phyloP scores from a whole-genome alignment of 2,113 vertebrate species.

The Mastomys coucha region DNA sequence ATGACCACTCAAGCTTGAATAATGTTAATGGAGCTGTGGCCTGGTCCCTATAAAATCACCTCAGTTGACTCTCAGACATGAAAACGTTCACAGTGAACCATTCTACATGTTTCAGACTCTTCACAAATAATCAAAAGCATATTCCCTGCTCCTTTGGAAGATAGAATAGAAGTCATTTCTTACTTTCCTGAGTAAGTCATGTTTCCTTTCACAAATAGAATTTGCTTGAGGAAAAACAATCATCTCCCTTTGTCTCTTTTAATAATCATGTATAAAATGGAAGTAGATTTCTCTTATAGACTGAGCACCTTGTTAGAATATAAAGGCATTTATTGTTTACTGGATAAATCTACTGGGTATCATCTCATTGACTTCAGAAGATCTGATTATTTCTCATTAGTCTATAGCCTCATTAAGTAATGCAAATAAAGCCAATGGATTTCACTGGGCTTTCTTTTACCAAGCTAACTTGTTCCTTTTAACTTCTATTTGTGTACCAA shows the following conservation, averaged over 20 bases:
- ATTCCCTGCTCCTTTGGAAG: background rate
- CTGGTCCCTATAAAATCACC: background rate
- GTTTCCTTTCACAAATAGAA: background rate
- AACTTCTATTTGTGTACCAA: background rate
- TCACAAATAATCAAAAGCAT: background rate
- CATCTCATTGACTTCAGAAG: background rate
- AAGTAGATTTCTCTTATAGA: background rate
- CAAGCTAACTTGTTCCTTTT: background rate
- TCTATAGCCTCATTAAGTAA: background rate
- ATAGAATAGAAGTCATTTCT: background rate
- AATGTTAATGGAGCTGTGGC: background rate
- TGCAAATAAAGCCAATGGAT: background rate
- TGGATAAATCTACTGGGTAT: background rate
- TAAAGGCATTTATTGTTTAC: constrained; percentile 9
- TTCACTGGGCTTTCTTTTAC: background rate
- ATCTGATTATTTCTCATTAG: background rate
- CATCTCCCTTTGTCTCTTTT: background rate
- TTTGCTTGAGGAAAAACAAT: background rate
- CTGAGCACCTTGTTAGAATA: background rate
- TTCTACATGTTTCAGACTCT: background rate
- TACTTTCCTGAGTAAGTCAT: background rate
- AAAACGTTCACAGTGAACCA: background rate
- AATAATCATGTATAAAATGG: background rate
- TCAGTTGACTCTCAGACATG: background rate
- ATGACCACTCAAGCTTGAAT: background rate